phyloP scores from a whole-genome alignment of 92 coral and sea anemone genomes.

The Phenganax marumi region DNA sequence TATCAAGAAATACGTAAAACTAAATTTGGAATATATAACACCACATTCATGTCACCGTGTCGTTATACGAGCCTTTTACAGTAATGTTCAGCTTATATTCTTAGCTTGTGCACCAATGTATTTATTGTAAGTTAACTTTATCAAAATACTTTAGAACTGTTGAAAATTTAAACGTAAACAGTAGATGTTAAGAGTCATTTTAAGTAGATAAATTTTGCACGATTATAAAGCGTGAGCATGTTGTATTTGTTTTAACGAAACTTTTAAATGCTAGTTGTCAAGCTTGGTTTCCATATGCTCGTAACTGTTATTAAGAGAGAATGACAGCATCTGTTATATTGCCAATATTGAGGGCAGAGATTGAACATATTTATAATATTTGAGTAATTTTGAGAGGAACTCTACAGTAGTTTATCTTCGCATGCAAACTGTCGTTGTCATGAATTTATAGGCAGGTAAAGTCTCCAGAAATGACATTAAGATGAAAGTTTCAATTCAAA shows the following conservation, averaged over 20 bases:
- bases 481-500: too few species aligned
- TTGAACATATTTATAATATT: background rate
- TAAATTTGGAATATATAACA: too few species aligned
- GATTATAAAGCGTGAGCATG: background rate
- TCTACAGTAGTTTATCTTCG: too few species aligned
- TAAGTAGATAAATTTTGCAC: conserved; percentile 5
- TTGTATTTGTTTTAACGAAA: background rate
- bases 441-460: too few species aligned
- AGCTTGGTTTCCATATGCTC: background rate
- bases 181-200: conserved; percentile 12
- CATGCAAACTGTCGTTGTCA: too few species aligned
- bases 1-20: too few species aligned
- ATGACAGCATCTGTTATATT: background rate
- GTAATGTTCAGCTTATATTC: background rate
- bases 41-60: background rate
- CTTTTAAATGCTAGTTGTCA: background rate
- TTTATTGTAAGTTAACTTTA: conserved; percentile 32
- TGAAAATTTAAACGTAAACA: conserved; percentile 5
- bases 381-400: too few species aligned
- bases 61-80: background rate
- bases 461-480: too few species aligned
- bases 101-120: background rate
- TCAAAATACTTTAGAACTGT: background rate
- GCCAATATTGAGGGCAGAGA: background rate
- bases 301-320: conserved; percentile 6